Percentiles rank a stretch among this genome's conserved stretches.
Conservation (phyloP, 92 coral and sea anemone species). For the Meandrina meandrites region DNA sequence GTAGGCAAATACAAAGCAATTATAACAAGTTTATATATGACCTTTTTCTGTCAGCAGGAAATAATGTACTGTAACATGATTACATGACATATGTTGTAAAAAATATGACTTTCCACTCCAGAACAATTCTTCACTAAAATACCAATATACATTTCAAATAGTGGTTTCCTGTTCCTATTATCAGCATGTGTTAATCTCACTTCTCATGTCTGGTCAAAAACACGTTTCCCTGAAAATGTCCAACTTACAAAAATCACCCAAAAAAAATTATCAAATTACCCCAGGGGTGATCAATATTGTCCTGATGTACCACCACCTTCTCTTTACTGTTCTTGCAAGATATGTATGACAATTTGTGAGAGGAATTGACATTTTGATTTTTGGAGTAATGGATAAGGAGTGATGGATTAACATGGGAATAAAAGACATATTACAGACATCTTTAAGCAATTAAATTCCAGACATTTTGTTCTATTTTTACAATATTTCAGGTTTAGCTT, state of each 20-base stretch:
- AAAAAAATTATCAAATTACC: not conserved
- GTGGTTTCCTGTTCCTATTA: not conserved
- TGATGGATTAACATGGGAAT: not conserved
- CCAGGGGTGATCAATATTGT: not conserved
- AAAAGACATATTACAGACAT: not conserved
- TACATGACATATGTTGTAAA: not conserved
- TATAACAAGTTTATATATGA: not conserved
- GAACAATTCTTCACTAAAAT: not conserved
- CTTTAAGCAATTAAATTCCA: conserved; percentile 17
- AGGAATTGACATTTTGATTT: not conserved
- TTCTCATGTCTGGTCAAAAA: not conserved
- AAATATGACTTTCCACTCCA: not conserved
- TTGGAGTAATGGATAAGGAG: not conserved
- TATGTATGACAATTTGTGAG: not conserved
- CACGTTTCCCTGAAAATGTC: not conserved
- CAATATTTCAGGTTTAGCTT: not conserved
- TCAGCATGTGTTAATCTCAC: not conserved
- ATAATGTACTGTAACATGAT: not conserved
- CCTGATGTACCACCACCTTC: not conserved
- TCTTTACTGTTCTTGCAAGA: not conserved
- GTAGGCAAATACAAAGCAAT: too few relatives aligned
- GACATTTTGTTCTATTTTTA: not conserved
- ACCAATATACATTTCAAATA: not conserved
- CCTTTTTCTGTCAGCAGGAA: not conserved
- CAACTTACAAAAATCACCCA: not conserved